These are phyloP conservation scores for Isichthys henryi DNA, from an alignment of 2,113 vertebrate genomes.

Conservation along the genomic window DNA sequence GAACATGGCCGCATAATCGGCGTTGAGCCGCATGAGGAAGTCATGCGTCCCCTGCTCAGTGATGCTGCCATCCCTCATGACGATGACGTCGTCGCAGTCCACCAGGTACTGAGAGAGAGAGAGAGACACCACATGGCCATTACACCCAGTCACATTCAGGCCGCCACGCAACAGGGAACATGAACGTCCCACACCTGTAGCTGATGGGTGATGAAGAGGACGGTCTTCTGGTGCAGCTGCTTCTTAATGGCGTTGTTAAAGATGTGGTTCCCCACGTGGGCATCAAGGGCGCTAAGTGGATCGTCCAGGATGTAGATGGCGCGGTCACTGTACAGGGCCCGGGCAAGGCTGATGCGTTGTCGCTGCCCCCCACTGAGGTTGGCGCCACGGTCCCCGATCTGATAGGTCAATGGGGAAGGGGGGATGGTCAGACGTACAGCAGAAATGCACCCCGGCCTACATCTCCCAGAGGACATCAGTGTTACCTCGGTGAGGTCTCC, in stretches of 20 bases:
- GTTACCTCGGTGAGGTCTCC: slow-evolving; percentile 84
- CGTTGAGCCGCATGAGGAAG: slow-evolving; percentile 78
- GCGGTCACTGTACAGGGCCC: slow-evolving; percentile 81
- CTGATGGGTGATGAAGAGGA: slow-evolving; percentile 86
- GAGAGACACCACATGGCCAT: slow-evolving; percentile 23
- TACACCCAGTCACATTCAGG: neutral
- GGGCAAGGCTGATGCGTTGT: slow-evolving; percentile 83
- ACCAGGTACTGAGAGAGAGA: slow-evolving; percentile 71
- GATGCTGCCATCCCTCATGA: slow-evolving; percentile 86
- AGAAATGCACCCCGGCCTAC: neutral
- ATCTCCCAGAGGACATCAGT: neutral
- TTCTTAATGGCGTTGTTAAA: slow-evolving; percentile 86
- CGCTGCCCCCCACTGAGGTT: slow-evolving; percentile 87
- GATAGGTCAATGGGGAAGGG: neutral
- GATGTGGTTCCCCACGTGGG: slow-evolving; percentile 87
- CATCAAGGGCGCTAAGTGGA: slow-evolving; percentile 85
- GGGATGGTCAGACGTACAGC: neutral
- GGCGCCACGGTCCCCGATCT: slow-evolving; percentile 88
- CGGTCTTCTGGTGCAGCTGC: slow-evolving; percentile 75
- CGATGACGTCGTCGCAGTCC: slow-evolving; percentile 84
- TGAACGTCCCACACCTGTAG: slow-evolving; percentile 66
- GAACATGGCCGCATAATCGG: slow-evolving; percentile 85
- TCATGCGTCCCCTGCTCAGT: slow-evolving; percentile 81
- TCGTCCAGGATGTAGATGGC: slow-evolving; percentile 83
- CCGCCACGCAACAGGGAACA: neutral